Base-by-base conservation (phyloP, 2,797 vertebrate species). In the Anguilla anguilla region DNA sequence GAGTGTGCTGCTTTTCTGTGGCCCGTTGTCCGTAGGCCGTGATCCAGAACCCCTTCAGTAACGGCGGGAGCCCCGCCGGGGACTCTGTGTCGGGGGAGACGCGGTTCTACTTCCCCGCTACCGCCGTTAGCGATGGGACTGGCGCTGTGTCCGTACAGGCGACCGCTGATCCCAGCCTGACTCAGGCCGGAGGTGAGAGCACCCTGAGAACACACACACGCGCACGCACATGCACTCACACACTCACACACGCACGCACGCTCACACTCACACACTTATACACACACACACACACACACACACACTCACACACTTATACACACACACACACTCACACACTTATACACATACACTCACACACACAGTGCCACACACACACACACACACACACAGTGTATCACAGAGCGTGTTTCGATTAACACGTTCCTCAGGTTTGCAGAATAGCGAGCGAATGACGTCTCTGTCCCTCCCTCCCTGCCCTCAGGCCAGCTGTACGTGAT, bases 401-500 rank as follows among this genome's bases (percentile, higher is more conserved):
- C 11, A 15, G 69, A 9, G 28, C 28, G 10, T 74, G 28, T 74
- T 74, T 31, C 28, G 15, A 4, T 13, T 1, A 74, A 15, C 31
- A 5, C 28, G 39, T 77, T 19, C 11, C 25, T 9, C 3, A 74
- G 69, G 11, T 74, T 77, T 5, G 43, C 72, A 43, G 69, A 39
- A 15, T 4, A 15, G 15, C 6, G 25, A 0, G 1, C 4, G 6
- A 31, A 31, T 74, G 31, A 35, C 28, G 11, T 87, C 28, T 64
- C 35, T 17, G 25, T 85, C 39, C 0, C 53, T 53, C 59, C 28
- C 17, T 5, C 3, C 72, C 15, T 83, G n/a, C 55, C 2, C 9
- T 13, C 91, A 97, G 98, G 98, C 85, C 98, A 98, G 94, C 98
- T 98, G 91, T 98, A 98, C 59, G 98, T 98, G 90, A 98, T 98